Evolutionary conservation across 2,888 invertebrate species (phyloP).

Genomic region (Philopedon plagiatum): DNA sequence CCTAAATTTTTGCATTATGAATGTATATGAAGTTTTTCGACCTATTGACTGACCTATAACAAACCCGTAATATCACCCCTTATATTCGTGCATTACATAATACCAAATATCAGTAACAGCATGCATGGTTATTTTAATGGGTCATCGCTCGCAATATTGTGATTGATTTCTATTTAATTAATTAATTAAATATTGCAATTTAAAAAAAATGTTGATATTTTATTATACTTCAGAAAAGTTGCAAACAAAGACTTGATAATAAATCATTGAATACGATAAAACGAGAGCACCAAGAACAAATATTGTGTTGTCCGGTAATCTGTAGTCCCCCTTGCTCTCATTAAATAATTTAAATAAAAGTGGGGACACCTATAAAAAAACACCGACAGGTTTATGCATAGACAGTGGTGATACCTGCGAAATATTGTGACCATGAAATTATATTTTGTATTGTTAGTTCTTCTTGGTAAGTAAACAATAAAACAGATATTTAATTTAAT

Average conservation of each 20-base stretch:
- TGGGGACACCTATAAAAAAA: slow-evolving; percentile 51
- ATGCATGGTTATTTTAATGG: too few relatives aligned
- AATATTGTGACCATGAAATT: slow-evolving; percentile 56
- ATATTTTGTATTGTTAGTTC: slow-evolving; percentile 54
- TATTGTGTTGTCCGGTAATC: slow-evolving; percentile 20
- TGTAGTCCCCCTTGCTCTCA: slow-evolving; percentile 42
- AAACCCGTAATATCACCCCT: too few relatives aligned
- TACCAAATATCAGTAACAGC: too few relatives aligned
- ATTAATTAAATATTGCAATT: too few relatives aligned
- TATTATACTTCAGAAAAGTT: neutral
- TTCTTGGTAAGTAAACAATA: slow-evolving; percentile 56
- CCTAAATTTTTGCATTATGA: too few relatives aligned
- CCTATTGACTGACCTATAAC: too few relatives aligned
- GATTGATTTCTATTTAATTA: too few relatives aligned
- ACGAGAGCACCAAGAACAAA: neutral
- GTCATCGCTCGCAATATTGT: too few relatives aligned
- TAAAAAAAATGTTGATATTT: too few relatives aligned
- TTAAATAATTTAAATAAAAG: slow-evolving; percentile 51
- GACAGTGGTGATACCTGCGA: slow-evolving; percentile 44
- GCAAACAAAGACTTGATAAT: neutral
- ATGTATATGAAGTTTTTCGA: too few relatives aligned
- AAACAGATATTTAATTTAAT: too few relatives aligned
- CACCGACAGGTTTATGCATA: slow-evolving; percentile 34
- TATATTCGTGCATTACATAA: too few relatives aligned
- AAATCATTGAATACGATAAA: neutral